Evolutionary conservation across 2,888 invertebrate genomes (phyloP), one percentile per base, ranked within the genome.

Genomic region (Aricia artaxerxes): DNA sequence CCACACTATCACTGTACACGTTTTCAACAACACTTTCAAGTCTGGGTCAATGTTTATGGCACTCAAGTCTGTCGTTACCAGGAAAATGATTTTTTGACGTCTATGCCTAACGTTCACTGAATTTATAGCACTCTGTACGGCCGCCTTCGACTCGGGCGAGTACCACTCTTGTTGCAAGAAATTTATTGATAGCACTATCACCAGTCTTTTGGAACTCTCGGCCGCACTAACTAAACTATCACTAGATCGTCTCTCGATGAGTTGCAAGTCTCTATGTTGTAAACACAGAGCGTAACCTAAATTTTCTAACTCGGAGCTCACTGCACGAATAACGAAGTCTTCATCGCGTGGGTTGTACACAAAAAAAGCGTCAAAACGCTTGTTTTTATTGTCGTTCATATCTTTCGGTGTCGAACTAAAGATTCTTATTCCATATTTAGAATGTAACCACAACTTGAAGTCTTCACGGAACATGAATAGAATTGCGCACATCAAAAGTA

Each of bases 141-240:
- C 97, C 44, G 97, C 96, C 84, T 97, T 96, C 85, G 98, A 97
- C 87, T 98, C 98, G 7, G 97, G 96, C 86, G 96, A 94, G 84
- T 96, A 95, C 98, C 98, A 98, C 89, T 98, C 98, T 91, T 96
- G 97, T 87, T 96, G 96, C 84, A 98, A 95, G 89, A 98, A 97
- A 85, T 96, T 96, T 85, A 97, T 97, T 1, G 98, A 97, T 84
- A 98, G 94, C 84, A 98, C 96, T 85, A 98, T 95, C 83, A 98
- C 94, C 81, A 98, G 96, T 86, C 97, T 95, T 86, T 97, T 95
- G 77, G 96, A 96, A 87, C 95, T 95, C 88, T 96, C 95, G 44
- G 93, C 90, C 64, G 95, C 95, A 92, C 93, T 91, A 83, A 94
- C 93, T 90, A 95, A 91, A 89, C 93, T 93, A 84, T 94, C 94